Conservation (phyloP, 1,140 invertebrate genomes). For the Maconellicoccus hirsutus region DNA sequence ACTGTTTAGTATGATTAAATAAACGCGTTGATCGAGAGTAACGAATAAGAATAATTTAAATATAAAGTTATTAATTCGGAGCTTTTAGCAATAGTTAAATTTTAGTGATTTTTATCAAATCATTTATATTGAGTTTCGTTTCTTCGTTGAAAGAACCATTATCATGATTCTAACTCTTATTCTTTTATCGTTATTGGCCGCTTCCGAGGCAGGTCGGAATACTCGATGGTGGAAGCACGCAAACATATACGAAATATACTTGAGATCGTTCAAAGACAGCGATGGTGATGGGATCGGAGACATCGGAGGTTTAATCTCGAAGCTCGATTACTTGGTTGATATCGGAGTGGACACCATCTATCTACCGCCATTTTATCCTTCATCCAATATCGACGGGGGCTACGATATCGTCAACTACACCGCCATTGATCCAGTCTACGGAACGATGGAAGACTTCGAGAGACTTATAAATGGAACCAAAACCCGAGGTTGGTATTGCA, state of each 20-base stretch:
- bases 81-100: too few relatives aligned
- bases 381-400: slow-evolving; percentile 55
- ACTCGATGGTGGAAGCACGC: slow-evolving; percentile 59
- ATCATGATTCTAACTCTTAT: too few relatives aligned
- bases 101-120: too few relatives aligned
- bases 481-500: slow-evolving; percentile 29
- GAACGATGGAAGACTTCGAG: slow-evolving; percentile 24
- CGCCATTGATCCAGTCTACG: slow-evolving; percentile 28
- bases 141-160: too few relatives aligned
- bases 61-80: too few relatives aligned
- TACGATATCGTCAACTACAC: slow-evolving; percentile 65
- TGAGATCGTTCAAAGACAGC: slow-evolving; percentile 63
- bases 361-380: slow-evolving; percentile 32
- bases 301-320: slow-evolving; percentile 34
- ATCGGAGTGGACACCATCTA: slow-evolving; percentile 33
- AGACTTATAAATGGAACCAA: slow-evolving; percentile 14
- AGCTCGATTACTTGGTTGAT: neutral
- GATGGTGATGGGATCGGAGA: slow-evolving; percentile 67
- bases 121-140: too few relatives aligned
- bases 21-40: too few relatives aligned
- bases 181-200: too few relatives aligned
- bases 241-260: slow-evolving; percentile 66
- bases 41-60: too few relatives aligned
- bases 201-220: too few relatives aligned
- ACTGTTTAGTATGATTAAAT: too few relatives aligned